Percentiles rank a stretch among this genome's conserved stretches.
phyloP scores from a whole-genome alignment of 2,888 invertebrate species.

The Lasioglossum calceatum region DNA sequence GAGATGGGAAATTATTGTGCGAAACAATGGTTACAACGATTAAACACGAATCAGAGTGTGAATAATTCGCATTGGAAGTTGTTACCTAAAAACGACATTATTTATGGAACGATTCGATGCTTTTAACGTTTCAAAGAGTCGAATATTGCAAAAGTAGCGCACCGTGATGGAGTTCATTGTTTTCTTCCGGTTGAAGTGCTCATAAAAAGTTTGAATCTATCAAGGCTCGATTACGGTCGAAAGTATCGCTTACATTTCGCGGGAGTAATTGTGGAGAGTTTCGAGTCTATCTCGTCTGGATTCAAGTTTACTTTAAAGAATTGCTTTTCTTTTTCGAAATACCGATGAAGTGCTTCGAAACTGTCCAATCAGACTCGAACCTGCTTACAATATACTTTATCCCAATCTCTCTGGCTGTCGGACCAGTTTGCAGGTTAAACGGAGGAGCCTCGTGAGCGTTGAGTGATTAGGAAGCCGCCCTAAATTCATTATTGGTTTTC shows the following conservation, averaged over 20 bases:
- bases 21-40: not conserved
- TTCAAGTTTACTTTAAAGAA: not conserved
- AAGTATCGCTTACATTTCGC: not conserved
- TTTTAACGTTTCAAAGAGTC: not conserved
- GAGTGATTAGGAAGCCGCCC: constrained; percentile 3
- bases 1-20: not conserved
- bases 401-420: constrained; percentile 3
- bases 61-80: not conserved
- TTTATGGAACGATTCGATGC: not conserved
- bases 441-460: not conserved
- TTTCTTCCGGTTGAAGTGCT: not conserved
- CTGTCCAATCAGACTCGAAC: constrained; percentile 3
- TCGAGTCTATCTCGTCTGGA: not conserved
- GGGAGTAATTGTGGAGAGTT: not conserved
- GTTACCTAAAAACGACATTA: not conserved
- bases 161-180: not conserved
- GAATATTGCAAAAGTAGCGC: not conserved
- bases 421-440: not conserved
- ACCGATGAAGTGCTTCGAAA: not conserved
- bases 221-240: not conserved
- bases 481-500: constrained; percentile 16
- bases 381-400: constrained; percentile 6
- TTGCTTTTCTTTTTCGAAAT: not conserved
- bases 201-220: not conserved
- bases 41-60: not conserved